Conservation (phyloP, 2,113 vertebrate species). For the Myotis lucifugus region DNA sequence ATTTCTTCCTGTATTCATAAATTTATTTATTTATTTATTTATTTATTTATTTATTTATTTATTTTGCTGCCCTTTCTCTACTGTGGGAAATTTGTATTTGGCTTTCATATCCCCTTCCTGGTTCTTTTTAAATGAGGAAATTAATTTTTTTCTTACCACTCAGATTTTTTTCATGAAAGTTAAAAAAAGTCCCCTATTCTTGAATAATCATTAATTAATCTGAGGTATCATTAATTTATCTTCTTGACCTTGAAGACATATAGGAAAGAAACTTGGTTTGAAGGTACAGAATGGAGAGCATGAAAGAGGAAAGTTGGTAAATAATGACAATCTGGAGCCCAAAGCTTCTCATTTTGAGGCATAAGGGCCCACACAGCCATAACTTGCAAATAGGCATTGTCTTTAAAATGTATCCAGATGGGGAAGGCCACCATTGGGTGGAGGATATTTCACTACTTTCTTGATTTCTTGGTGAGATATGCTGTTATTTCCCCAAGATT, state of each 20-base stretch:
- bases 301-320: neutral
- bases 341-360: neutral
- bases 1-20: constrained; percentile 75
- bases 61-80: constrained; percentile 46
- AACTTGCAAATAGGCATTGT: neutral
- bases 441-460: neutral
- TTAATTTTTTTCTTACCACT: constrained; percentile 30
- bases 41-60: neutral
- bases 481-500: neutral
- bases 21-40: constrained; percentile 32
- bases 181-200: neutral
- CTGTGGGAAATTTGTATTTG: constrained; percentile 32
- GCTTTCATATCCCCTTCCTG: constrained; percentile 45
- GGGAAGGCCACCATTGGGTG: neutral
- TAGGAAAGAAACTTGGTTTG: neutral
- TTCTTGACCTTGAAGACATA: constrained; percentile 24
- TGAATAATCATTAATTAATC: constrained; percentile 11
- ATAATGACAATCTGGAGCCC: neutral
- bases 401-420: neutral
- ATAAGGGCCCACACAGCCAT: neutral
- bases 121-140: constrained; percentile 58
- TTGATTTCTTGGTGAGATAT: neutral
- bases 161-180: neutral
- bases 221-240: neutral
- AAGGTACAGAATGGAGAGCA: neutral